Evolutionary conservation across 2,888 invertebrate species (phyloP).

Genomic region (Notodonta dromedarius): DNA sequence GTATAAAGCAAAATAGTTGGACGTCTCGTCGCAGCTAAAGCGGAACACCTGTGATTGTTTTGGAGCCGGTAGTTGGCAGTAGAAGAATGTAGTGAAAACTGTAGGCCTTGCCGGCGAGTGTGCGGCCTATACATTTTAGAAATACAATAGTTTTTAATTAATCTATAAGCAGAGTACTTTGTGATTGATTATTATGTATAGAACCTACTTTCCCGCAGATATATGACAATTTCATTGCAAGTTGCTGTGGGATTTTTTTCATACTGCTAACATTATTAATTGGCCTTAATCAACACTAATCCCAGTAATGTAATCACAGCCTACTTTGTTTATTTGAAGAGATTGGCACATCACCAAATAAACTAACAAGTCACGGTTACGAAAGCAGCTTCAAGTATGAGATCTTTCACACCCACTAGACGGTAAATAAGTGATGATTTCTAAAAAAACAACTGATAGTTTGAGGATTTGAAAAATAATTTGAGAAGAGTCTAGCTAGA

Average conservation of each 20-base stretch:
- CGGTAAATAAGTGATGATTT: no score
- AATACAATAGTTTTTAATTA: no score
- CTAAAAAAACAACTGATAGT: no score
- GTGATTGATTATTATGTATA: no score
- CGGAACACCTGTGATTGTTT: slow-evolving; percentile 46
- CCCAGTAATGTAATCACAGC: slow-evolving; percentile 8
- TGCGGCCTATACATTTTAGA: no score
- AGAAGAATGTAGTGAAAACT: not conserved
- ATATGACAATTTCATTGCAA: not conserved
- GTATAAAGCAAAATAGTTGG: slow-evolving; percentile 43
- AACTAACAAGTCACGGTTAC: slow-evolving; percentile 23
- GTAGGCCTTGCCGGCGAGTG: not conserved
- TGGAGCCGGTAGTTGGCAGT: slow-evolving; percentile 2
- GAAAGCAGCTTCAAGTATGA: not conserved
- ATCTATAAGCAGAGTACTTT: no score
- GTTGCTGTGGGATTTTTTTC: not conserved
- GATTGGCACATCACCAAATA: slow-evolving; percentile 27
- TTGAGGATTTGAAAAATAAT: no score
- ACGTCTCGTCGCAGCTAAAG: slow-evolving; percentile 31
- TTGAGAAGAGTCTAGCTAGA: no score
- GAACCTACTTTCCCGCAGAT: no score
- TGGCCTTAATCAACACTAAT: slow-evolving; percentile 3
- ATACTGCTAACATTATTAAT: slow-evolving; percentile 2
- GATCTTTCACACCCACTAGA: not conserved
- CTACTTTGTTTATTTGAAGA: slow-evolving; percentile 24